Base-by-base conservation (phyloP, 2,888 invertebrate genomes). In the Gisinianus flammeolus region DNA sequence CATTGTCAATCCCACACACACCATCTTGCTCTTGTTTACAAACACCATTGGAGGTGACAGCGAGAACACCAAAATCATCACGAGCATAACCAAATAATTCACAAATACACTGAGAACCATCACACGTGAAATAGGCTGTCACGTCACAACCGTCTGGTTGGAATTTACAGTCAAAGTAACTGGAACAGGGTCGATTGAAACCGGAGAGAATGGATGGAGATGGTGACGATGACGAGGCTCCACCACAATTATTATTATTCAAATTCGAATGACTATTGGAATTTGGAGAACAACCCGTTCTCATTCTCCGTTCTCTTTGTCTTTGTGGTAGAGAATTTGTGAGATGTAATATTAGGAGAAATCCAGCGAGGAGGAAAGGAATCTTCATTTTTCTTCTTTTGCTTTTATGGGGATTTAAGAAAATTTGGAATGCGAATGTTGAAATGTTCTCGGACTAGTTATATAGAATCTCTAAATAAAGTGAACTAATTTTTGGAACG, bases 131-230 rank as follows among this genome's bases (percentile, higher is more conserved):
- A 26, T 44, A 69, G 1, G 24, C 52, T 8, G 24, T 10, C 24
- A 6, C 24, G n/a, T n/a, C n/a, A 24, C 69, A 35, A 12, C 69
- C 69, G 4, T 69, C 69, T 10, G 69, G 69, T 10, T 35, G 28
- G 52, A 69, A 69, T 69, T 35, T n/a, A 69, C 69, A 69, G 26
- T 69, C 69, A 69, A 69, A 69, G 52, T 69, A 69, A 26, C 69
- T 69, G 10, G 3, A n/a, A 19, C 69, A 69, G 24, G 44, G 6
- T 10, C 69, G 69, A 8, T 22, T 16, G 12, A 69, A 69, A 31
- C 26, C 26, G n/a, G n/a, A n/a, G n/a, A 19, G n/a, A 58, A 10
- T 19, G 58, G 19, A 6, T 58, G 58, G 58, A 24, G 58, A 58
- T 58, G 6, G 10, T 19, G 4, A 58, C 4, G 16, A 26, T 26